These are phyloP conservation scores for Hafferia zeledoni DNA, from an alignment of 2,797 vertebrate genomes.

Conservation along the genomic window DNA sequence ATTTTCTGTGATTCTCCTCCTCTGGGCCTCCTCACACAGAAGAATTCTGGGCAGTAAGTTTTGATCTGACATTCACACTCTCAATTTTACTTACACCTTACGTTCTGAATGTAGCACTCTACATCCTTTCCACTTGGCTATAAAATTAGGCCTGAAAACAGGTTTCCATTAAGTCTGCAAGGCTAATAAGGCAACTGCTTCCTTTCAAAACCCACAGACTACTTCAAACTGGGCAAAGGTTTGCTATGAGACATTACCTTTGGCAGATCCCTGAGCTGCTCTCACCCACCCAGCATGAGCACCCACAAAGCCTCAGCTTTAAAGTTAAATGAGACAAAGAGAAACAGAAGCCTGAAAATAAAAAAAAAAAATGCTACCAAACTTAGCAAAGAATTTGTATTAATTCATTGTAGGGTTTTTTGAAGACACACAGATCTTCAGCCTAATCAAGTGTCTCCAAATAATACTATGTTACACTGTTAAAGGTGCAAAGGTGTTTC, in stretches of 20 bases:
- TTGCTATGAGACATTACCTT: background rate
- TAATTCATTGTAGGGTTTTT: background rate
- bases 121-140: background rate
- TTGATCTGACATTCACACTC: background rate
- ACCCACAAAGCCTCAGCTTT: background rate
- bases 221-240: background rate
- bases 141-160: background rate
- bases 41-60: background rate
- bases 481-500: background rate
- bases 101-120: background rate
- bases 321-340: background rate
- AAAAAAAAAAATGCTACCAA: background rate
- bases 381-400: fast-evolving
- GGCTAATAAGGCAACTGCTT: background rate
- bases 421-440: background rate
- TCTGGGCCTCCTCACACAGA: background rate
- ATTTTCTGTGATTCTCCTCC: background rate
- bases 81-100: background rate
- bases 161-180: background rate
- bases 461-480: background rate
- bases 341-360: background rate
- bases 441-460: background rate
- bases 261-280: background rate
- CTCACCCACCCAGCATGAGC: background rate
- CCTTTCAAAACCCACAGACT: background rate